A percentile compares a stretch with the other conserved stretches of the same genome.
These are phyloP conservation scores for Aplocera efformata DNA, from an alignment of 2,888 invertebrate species.

Conservation along the genomic window DNA sequence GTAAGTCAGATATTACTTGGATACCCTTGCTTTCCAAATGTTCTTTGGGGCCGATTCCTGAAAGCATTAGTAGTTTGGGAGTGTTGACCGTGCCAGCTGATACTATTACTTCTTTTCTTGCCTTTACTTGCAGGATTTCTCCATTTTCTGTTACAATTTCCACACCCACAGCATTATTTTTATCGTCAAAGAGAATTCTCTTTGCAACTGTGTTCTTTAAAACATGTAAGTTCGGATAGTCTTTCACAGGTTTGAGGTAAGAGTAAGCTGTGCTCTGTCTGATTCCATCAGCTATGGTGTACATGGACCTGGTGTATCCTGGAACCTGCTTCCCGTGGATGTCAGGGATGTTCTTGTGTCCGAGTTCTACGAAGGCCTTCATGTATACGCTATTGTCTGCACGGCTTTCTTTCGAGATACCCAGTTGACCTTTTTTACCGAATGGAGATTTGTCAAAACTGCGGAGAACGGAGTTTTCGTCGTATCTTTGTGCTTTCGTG, in stretches of 20 bases:
- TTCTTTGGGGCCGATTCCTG: conserved; percentile 45
- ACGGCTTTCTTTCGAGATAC: conserved; percentile 34
- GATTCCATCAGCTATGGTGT: conserved; percentile 26
- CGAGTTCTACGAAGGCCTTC: conserved; percentile 54
- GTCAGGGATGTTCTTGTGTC: conserved; percentile 44
- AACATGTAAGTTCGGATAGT: conserved; percentile 37
- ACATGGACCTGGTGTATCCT: conserved; percentile 37
- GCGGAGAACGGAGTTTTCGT: conserved; percentile 20
- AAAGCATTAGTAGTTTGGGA: conserved; percentile 45
- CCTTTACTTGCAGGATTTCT: conserved; percentile 28
- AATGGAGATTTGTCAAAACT: conserved; percentile 29
- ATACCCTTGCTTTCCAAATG: conserved; percentile 38
- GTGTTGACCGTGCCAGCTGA: conserved; percentile 45
- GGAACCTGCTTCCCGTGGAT: conserved; percentile 42
- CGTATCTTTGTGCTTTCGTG: conserved; percentile 41
- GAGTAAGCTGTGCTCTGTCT: conserved; percentile 39
- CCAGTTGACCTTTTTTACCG: conserved; percentile 33
- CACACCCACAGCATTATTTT: conserved; percentile 41
- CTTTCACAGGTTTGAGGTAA: conserved; percentile 33
- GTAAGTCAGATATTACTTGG: conserved; percentile 35
- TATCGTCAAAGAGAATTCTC: conserved; percentile 39
- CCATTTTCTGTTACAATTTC: conserved; percentile 24
- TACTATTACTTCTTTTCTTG: conserved; percentile 43
- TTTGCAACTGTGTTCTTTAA: conserved; percentile 39
- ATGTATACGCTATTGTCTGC: conserved; percentile 28